Evolutionary conservation across 1,140 invertebrate species (phyloP).

Genomic region (Episyrphus balteatus): DNA sequence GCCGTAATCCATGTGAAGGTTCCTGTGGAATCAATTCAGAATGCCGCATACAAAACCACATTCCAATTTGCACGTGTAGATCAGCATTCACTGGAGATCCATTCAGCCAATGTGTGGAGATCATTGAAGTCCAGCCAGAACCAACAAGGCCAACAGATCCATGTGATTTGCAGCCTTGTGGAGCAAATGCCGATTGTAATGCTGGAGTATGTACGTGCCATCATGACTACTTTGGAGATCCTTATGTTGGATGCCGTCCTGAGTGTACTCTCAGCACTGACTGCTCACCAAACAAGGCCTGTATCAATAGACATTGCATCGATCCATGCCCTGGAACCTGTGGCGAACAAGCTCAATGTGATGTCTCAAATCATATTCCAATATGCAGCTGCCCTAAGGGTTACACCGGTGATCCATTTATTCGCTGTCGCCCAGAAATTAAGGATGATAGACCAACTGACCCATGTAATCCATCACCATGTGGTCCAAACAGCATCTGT

Average conservation of each 20-base stretch:
- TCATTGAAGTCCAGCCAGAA: constrained; percentile 46
- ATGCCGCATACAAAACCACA: constrained; percentile 65
- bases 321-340: constrained; percentile 70
- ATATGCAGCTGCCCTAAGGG: constrained; percentile 59
- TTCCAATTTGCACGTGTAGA: constrained; percentile 60
- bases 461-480: constrained; percentile 65
- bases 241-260: constrained; percentile 59
- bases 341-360: constrained; percentile 58
- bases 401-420: constrained; percentile 69
- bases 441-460: constrained; percentile 15
- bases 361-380: constrained; percentile 70
- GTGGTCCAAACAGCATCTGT: constrained; percentile 67
- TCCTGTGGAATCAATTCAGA: constrained; percentile 65
- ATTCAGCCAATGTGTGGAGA: constrained; percentile 53
- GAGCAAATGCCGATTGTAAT: constrained; percentile 63
- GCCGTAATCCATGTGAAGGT: constrained; percentile 64
- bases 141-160: constrained; percentile 43
- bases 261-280: constrained; percentile 78
- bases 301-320: constrained; percentile 59
- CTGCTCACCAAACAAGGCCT: constrained; percentile 61
- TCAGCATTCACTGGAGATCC: constrained; percentile 57
- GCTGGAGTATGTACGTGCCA: constrained; percentile 59
- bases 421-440: constrained; percentile 33
- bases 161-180: constrained; percentile 65
- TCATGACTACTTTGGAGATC: constrained; percentile 52